These are phyloP conservation scores for Podilymbus podiceps DNA, from an alignment of 2,113 vertebrate genomes.

Conservation along the genomic window DNA sequence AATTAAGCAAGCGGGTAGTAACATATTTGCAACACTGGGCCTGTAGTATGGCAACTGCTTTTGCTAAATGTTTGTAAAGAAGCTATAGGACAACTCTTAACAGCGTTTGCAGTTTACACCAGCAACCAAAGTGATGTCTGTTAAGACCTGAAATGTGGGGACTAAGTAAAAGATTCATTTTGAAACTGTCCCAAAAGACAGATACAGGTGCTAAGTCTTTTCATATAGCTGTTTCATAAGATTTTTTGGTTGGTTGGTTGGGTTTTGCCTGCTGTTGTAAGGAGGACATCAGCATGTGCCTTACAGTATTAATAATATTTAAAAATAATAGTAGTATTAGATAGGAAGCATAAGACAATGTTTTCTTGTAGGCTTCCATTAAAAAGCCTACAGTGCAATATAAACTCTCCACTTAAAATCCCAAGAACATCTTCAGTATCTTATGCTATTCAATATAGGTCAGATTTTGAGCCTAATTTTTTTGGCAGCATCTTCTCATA, in stretches of 20 bases:
- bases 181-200: neutral
- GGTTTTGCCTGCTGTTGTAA: neutral
- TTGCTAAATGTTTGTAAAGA: neutral
- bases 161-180: neutral
- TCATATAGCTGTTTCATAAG: neutral
- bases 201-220: neutral
- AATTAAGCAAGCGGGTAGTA: neutral
- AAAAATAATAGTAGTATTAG: neutral
- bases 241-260: neutral
- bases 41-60: neutral
- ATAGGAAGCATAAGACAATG: neutral
- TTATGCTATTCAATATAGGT: neutral
- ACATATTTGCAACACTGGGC: neutral
- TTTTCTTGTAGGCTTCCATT: neutral
- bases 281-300: neutral
- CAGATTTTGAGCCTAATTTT: slow-evolving; percentile 3
- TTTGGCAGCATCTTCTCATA: neutral
- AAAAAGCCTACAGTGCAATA: neutral
- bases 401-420: neutral
- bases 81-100: neutral
- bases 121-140: neutral
- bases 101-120: neutral
- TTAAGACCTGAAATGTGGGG: neutral
- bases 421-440: neutral
- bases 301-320: neutral